phyloP scores from a whole-genome alignment of 2,113 vertebrate genomes.

The Ammodytes dubius region DNA sequence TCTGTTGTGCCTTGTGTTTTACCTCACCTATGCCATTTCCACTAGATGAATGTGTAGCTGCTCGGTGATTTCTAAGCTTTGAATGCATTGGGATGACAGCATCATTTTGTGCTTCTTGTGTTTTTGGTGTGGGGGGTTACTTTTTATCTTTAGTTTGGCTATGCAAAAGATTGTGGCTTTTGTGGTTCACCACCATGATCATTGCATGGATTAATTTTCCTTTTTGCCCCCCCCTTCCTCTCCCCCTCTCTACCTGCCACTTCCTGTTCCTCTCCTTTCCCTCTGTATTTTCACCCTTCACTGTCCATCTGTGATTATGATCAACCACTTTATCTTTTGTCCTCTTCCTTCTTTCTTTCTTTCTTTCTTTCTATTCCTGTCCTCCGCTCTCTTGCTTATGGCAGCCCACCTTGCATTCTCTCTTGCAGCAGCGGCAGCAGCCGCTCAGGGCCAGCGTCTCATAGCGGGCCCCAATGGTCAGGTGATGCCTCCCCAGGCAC shows the following conservation, averaged over 20 bases:
- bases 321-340: slow-evolving; percentile 65
- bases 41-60: slow-evolving; percentile 67
- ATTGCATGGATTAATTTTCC: slow-evolving; percentile 90
- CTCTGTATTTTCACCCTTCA: slow-evolving; percentile 67
- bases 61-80: slow-evolving; percentile 78
- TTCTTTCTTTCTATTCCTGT: slow-evolving; percentile 71
- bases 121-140: slow-evolving; percentile 67
- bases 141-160: slow-evolving; percentile 59
- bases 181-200: slow-evolving; percentile 85
- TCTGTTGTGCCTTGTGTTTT: slow-evolving; percentile 51
- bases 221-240: slow-evolving; percentile 74
- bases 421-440: slow-evolving; percentile 89
- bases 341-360: slow-evolving; percentile 49
- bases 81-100: slow-evolving; percentile 65
- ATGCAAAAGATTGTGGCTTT: slow-evolving; percentile 76
- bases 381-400: slow-evolving; percentile 83
- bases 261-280: slow-evolving; percentile 45
- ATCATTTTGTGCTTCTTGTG: slow-evolving; percentile 65
- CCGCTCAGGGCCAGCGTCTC: slow-evolving; percentile 86
- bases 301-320: slow-evolving; percentile 76
- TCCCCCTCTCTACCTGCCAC: slow-evolving; percentile 41
- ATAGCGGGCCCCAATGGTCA: slow-evolving; percentile 84
- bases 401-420: slow-evolving; percentile 90
- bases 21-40: slow-evolving; percentile 59
- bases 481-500: slow-evolving; percentile 80